Conservation (phyloP, 2,113 vertebrate genomes). For the Propithecus coquereli region DNA sequence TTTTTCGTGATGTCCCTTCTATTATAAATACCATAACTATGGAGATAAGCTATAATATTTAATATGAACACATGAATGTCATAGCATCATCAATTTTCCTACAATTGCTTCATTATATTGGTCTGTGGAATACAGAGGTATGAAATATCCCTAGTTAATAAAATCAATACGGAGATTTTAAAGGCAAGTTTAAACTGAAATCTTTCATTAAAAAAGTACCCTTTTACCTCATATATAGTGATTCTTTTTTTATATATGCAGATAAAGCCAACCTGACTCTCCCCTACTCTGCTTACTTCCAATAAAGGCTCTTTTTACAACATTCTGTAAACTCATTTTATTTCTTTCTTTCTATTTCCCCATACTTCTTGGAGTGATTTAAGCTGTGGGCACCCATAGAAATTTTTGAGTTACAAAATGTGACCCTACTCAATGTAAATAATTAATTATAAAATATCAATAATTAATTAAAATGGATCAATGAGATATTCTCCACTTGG, state of each 20-base stretch:
- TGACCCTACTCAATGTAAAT: neutral
- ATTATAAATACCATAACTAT: neutral
- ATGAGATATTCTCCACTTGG: neutral
- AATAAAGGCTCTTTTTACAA: neutral
- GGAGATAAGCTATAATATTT: neutral
- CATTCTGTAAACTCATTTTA: neutral
- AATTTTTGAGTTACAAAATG: neutral
- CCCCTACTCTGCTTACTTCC: neutral
- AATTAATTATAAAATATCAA: constrained; percentile 6
- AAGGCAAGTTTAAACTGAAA: neutral
- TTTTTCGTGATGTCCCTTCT: constrained; percentile 2
- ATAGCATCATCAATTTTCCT: neutral
- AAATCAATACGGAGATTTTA: neutral
- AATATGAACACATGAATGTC: neutral
- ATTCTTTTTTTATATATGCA: neutral
- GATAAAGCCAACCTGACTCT: neutral
- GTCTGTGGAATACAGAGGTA: neutral
- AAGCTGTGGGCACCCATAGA: neutral
- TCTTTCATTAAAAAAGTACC: neutral
- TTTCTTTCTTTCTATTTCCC: neutral
- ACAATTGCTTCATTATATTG: neutral
- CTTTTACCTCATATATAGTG: neutral
- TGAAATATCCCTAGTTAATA: neutral
- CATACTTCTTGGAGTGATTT: neutral
- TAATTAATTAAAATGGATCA: constrained; percentile 5